phyloP scores from a whole-genome alignment of 1,140 invertebrate genomes.

The Hormaphis cornu region DNA sequence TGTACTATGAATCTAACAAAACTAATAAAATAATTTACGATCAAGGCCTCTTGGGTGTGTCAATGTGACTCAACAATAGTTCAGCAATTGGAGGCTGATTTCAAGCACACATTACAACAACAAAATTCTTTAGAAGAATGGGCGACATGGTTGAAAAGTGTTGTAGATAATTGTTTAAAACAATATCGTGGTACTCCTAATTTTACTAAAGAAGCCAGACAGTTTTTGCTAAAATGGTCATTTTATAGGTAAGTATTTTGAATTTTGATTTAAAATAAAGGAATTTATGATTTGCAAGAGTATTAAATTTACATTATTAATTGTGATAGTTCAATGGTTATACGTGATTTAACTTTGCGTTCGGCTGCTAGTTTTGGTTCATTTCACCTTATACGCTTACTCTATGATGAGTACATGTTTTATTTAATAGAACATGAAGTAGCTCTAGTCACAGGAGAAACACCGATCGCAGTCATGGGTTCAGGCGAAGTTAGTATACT shows the following conservation, averaged over 20 bases:
- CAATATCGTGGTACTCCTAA: slow-evolving; percentile 74
- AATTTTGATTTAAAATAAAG: background rate
- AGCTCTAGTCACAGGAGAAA: slow-evolving; percentile 76
- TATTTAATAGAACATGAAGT: slow-evolving; percentile 96
- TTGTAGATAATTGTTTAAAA: slow-evolving; percentile 77
- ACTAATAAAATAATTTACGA: background rate
- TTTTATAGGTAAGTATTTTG: slow-evolving; percentile 72
- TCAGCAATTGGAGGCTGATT: slow-evolving; percentile 80
- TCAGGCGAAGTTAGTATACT: slow-evolving; percentile 50
- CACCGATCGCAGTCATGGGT: slow-evolving; percentile 88
- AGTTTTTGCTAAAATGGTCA: slow-evolving; percentile 97
- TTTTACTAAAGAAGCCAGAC: slow-evolving; percentile 81
- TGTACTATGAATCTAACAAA: background rate
- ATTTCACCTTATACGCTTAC: slow-evolving; percentile 92
- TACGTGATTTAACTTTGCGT: slow-evolving; percentile 85
- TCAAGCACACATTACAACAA: slow-evolving; percentile 84
- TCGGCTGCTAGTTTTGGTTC: slow-evolving; percentile 97
- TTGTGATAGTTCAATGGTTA: slow-evolving; percentile 80
- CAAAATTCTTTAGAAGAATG: slow-evolving; percentile 93
- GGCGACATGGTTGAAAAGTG: slow-evolving; percentile 91
- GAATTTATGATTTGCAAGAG: background rate
- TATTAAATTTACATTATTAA: slow-evolving; percentile 29
- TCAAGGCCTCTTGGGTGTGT: slow-evolving; percentile 88
- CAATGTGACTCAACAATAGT: slow-evolving; percentile 84
- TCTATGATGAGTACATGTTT: slow-evolving; percentile 99